Conservation (phyloP, 1,140 invertebrate species). For the Pogonognathellus flavescens region DNA sequence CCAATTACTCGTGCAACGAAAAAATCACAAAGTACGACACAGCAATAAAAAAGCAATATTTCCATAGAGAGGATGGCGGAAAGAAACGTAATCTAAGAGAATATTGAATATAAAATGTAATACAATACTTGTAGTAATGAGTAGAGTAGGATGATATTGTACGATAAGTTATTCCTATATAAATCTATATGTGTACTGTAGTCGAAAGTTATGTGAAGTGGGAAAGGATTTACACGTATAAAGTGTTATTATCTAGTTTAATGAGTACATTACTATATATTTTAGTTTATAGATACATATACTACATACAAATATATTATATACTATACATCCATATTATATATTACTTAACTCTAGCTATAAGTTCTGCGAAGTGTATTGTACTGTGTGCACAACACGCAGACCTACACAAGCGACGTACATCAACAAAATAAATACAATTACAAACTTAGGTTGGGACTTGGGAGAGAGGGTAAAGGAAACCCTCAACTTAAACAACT, state of each 20-base stretch:
- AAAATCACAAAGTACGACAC: slow-evolving; percentile 26
- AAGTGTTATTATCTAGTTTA: slow-evolving; percentile 2
- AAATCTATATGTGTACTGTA: no score
- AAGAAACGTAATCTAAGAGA: background rate
- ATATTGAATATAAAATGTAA: background rate
- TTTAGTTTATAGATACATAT: background rate
- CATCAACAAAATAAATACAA: slow-evolving; percentile 4
- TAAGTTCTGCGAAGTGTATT: background rate
- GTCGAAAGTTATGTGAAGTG: no score
- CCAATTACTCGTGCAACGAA: slow-evolving; percentile 41
- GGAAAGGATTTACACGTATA: background rate
- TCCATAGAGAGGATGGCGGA: background rate
- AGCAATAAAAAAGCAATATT: slow-evolving; percentile 50
- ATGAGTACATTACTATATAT: background rate
- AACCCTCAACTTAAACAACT: slow-evolving; percentile 40
- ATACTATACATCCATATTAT: background rate
- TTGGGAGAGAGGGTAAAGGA: background rate
- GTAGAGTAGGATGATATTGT: background rate
- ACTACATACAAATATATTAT: background rate
- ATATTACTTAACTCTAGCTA: background rate
- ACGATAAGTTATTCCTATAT: background rate
- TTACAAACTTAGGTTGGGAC: slow-evolving; percentile 6
- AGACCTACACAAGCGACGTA: background rate
- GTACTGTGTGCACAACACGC: background rate
- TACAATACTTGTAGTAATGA: background rate